A percentile compares a stretch with the other conserved stretches of the same genome.
Evolutionary conservation across 1,140 invertebrate species (phyloP).

Genomic region (Brachionus asplanchnoidis): DNA sequence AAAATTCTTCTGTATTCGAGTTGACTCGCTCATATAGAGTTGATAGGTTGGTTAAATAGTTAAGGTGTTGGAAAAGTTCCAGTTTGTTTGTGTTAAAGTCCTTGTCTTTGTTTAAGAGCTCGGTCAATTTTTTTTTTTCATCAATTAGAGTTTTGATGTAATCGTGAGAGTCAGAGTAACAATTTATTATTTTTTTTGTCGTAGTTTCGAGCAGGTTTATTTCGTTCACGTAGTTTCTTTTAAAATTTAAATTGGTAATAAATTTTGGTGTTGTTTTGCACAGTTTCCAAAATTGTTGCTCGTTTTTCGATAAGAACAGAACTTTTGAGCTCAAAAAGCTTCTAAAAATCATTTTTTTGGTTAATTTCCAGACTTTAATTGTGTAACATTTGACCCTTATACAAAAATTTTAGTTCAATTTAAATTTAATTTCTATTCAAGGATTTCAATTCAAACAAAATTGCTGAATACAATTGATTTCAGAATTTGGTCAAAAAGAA

Average conservation of each 20-base stretch:
- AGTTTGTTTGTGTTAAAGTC: neutral
- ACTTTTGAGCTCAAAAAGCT: neutral
- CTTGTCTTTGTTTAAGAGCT: neutral
- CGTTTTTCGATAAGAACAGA: neutral
- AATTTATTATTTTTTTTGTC: slow-evolving; percentile 18
- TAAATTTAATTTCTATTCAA: no score
- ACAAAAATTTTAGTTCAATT: neutral
- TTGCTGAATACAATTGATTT: neutral
- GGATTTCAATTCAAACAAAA: no score
- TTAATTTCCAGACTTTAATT: neutral
- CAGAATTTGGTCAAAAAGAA: no score
- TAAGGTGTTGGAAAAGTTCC: neutral
- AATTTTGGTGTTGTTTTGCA: neutral
- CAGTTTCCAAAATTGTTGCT: neutral
- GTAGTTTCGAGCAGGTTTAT: neutral
- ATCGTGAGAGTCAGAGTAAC: neutral
- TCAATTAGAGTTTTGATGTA: neutral
- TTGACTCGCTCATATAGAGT: neutral
- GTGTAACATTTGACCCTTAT: neutral
- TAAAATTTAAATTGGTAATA: neutral
- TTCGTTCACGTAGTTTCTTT: neutral
- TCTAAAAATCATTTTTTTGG: neutral
- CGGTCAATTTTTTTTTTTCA: neutral
- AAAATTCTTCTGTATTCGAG: neutral
- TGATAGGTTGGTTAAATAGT: neutral